These are phyloP conservation scores for Schrankia costaestrigalis DNA, from an alignment of 2,888 invertebrate species.

Conservation along the genomic window DNA sequence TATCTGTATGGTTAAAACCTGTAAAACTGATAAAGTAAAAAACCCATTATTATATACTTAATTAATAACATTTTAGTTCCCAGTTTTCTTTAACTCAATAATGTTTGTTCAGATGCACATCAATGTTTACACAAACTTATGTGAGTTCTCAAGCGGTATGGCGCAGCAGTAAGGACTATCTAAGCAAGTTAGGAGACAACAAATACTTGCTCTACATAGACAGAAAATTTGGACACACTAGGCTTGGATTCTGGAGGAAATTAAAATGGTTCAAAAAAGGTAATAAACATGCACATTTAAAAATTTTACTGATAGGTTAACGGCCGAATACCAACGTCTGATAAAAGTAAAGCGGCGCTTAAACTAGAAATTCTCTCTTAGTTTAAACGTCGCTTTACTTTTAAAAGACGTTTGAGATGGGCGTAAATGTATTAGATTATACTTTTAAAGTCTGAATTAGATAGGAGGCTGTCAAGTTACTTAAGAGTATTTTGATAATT, in stretches of 20 bases:
- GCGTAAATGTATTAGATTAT: too few species aligned
- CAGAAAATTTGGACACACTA: slow-evolving; percentile 79
- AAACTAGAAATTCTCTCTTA: too few species aligned
- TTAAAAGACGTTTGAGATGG: too few species aligned
- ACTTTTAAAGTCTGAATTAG: too few species aligned
- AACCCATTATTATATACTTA: too few species aligned
- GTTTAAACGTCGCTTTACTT: too few species aligned
- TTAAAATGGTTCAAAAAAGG: slow-evolving; percentile 77
- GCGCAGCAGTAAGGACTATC: slow-evolving; percentile 68
- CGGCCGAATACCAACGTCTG: background rate
- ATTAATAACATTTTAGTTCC: too few species aligned
- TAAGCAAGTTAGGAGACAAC: slow-evolving; percentile 62
- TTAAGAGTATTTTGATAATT: too few species aligned
- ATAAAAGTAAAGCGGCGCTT: background rate
- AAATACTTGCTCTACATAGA: slow-evolving; percentile 76
- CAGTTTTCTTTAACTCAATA: background rate
- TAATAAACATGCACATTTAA: slow-evolving; percentile 23
- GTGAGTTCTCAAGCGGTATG: slow-evolving; percentile 72
- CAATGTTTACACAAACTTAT: slow-evolving; percentile 73
- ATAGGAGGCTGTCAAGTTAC: too few species aligned
- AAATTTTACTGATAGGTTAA: too few species aligned
- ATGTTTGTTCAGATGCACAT: slow-evolving; percentile 57
- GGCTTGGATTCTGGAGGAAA: slow-evolving; percentile 81
- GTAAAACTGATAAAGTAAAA: too few species aligned
- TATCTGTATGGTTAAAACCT: too few species aligned